Base-by-base conservation (phyloP, 2,113 vertebrate species). In the Erythrolamprus reginae region DNA sequence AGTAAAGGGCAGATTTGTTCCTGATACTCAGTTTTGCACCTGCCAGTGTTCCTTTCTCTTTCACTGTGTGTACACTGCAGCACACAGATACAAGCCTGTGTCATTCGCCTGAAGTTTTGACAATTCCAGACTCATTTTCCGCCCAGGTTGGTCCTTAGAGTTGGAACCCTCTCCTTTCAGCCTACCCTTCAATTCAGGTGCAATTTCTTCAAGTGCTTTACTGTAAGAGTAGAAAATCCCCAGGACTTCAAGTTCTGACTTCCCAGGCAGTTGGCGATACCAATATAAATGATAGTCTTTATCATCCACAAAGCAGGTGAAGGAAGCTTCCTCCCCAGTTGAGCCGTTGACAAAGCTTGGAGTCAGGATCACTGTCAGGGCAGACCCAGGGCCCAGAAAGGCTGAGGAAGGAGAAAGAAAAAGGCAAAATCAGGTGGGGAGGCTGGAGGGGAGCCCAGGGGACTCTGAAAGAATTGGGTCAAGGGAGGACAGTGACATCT, bases 281-380 rank as follows among this genome's bases (percentile, higher is more conserved):
- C 19, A 82, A 82, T 3, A 2, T 23, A 82, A 82, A 21, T 2
- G 3, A 10, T 82, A 82, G 77, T 1, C 10, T 82, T 15, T 2
- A 0, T 9, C 77, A 82, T 82, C 77, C 38, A 82, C 21, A 45
- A 38, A 82, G 21, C 77, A 82, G 1, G 3, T 38, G 38, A 82
- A 45, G 38, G 19, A 42, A 38, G 21, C 8, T 13, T 33, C 19
- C 0, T 1, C 2, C 21, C 19, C 8, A 13, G 38, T 12, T 1
- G 24, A 45, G 77, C 10, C 45, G 5, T 45, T 45, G 45, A 26
- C 10, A 83, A 84, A 84, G 9, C 24, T 23, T 84, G 45, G 82
- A 10, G 21, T 6, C 23, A 48, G 82, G 42, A 7, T 84, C 10
- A 84, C 82, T 26, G 21, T 84, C 45, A 84, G 1, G 10, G 82